phyloP scores from a whole-genome alignment of 1,140 invertebrate genomes.

The Drosophila littoralis region DNA sequence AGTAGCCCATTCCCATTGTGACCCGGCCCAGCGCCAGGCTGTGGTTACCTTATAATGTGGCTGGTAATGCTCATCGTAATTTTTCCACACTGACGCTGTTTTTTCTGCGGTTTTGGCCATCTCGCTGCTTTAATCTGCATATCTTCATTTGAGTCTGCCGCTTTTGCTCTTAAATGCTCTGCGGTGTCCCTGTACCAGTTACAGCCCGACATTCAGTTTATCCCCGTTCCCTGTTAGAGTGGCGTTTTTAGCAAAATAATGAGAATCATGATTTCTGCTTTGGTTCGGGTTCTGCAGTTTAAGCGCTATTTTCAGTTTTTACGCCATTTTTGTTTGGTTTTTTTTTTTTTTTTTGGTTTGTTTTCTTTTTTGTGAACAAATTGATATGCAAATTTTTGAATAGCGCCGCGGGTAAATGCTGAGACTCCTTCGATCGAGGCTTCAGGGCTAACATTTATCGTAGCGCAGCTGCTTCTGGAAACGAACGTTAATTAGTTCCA shows the following conservation, averaged over 20 bases:
- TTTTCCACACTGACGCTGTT: slow-evolving; percentile 81
- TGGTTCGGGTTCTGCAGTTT: slow-evolving; percentile 36
- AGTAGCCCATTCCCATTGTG: slow-evolving; percentile 58
- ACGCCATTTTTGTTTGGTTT: slow-evolving; percentile 63
- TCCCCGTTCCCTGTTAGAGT: slow-evolving; percentile 35
- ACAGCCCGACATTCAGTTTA: slow-evolving; percentile 9
- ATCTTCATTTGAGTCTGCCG: slow-evolving; percentile 82
- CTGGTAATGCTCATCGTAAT: slow-evolving; percentile 84
- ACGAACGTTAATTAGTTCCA: slow-evolving; percentile 72
- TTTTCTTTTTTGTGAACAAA: slow-evolving; percentile 69
- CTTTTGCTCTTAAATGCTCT: slow-evolving; percentile 75
- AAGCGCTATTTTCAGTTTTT: slow-evolving; percentile 70
- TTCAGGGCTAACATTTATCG: slow-evolving; percentile 31
- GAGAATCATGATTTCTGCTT: slow-evolving; percentile 83
- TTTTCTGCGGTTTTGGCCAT: slow-evolving; percentile 59
- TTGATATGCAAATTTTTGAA: slow-evolving; percentile 83
- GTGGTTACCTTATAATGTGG: slow-evolving; percentile 76
- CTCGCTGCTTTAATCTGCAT: slow-evolving; percentile 82
- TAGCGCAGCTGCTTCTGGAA: slow-evolving; percentile 27
- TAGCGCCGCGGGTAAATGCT: slow-evolving; percentile 18
- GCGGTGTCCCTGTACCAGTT: slow-evolving; percentile 26
- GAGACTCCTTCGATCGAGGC: slow-evolving; percentile 1
- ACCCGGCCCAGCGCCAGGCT: slow-evolving; percentile 27
- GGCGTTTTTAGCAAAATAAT: slow-evolving; percentile 83
- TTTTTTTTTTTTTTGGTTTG: slow-evolving; percentile 14